These are phyloP conservation scores for Helobdella robusta DNA, from an alignment of 2,888 invertebrate species.

Conservation along the genomic window DNA sequence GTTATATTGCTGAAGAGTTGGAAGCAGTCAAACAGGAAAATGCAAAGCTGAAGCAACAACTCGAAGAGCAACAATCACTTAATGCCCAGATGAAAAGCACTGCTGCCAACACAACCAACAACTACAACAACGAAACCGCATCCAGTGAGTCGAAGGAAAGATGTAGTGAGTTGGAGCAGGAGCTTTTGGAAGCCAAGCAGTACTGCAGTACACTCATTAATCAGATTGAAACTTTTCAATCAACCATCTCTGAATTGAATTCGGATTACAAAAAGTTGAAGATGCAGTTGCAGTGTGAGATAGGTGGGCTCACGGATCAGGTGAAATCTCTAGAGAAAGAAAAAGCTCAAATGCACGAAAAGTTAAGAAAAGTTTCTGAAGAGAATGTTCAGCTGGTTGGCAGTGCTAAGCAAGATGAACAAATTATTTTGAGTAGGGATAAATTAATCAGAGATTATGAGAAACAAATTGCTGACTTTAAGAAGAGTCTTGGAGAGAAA, in stretches of 20 bases:
- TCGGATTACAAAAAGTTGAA: conserved; percentile 5
- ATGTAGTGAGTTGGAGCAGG: conserved; percentile 13
- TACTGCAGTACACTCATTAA: not conserved
- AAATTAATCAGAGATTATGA: not conserved
- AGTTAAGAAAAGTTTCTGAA: not conserved
- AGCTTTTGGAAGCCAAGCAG: no score
- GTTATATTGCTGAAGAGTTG: not conserved
- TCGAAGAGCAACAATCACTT: not conserved
- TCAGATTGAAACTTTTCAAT: no score
- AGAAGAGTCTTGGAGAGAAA: not conserved
- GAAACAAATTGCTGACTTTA: not conserved
- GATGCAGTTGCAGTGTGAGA: conserved; percentile 20
- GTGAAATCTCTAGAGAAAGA: conserved; percentile 11
- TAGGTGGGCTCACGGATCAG: conserved; percentile 14
- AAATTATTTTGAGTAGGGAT: not conserved
- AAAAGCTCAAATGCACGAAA: not conserved
- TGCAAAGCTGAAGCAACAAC: not conserved
- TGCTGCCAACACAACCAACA: no score
- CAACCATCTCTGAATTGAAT: no score
- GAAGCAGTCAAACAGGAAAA: not conserved
- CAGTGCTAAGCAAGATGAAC: not conserved
- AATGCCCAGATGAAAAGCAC: not conserved
- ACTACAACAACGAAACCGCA: no score
- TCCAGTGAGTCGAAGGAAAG: no score
- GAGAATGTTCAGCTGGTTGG: not conserved